Base-by-base conservation (phyloP, 2,797 vertebrate genomes). In the Pseudochirops cupreus region DNA sequence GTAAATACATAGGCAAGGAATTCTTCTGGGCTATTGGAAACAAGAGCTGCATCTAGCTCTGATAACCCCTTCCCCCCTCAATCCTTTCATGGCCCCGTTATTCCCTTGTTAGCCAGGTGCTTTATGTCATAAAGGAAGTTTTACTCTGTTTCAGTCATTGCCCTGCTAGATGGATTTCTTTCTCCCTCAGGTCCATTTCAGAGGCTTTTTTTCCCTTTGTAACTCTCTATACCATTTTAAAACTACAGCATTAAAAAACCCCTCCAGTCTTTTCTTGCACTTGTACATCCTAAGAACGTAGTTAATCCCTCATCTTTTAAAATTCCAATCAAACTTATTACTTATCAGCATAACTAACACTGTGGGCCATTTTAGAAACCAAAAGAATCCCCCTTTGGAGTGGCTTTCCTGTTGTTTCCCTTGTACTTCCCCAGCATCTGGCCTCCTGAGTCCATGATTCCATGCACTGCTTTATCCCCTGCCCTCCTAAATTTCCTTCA, bases 1-100 rank as follows among this genome's bases (percentile, higher is more conserved):
- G 97, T 98, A 98, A 98, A 99, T 97, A 98, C 11, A 55, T 94
- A 54, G 95, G 97, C 97, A 95, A 95, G 95, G 97, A 95, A 97
- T 97, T 98, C 97, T 96, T 97, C 95, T 95, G 74, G 95, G 62
- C 96, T 96, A 94, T 93, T 93, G 1, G 4, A 96, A 50, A 95
- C 91, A 56, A 96, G 97, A 96, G 95, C 95, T 96, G 97, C 96
- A 95, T 98, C 98, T 96, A 97, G 98, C 98, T 97, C 91, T 58
- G 93, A 62, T 16, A 82, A 82, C 7, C 2, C 18, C 97, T 97
- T 97, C 97, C 97, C 57, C 96, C 96, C 95, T 97, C 94, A 39
- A 96, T 93, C 67, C 56, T 94, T 94, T 97, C 10, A 16, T 92
- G 95, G 96, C 95, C 95, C 94, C 56, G 11, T 62, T 52, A 94